Percentiles rank a stretch among this genome's conserved stretches.
These are phyloP conservation scores for Eubasilissa splendida DNA, from an alignment of 2,888 invertebrate genomes.

Conservation along the genomic window DNA sequence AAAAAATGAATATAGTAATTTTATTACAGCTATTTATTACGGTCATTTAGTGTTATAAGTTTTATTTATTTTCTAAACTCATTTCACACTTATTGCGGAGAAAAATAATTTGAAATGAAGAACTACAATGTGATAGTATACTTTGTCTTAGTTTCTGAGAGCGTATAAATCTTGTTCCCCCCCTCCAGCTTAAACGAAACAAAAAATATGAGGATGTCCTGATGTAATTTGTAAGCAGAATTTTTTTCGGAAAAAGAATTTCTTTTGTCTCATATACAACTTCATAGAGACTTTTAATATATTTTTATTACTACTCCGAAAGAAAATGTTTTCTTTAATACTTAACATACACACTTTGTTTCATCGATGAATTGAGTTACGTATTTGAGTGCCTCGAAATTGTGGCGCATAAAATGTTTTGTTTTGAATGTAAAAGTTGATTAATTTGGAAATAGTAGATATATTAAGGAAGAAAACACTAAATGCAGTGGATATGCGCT, in stretches of 20 bases:
- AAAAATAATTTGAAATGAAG: not conserved
- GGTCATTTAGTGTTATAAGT: too few relatives aligned
- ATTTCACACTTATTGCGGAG: not conserved
- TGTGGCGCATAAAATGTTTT: too few relatives aligned
- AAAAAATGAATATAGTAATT: too few relatives aligned
- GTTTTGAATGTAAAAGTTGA: too few relatives aligned
- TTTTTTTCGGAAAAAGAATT: not conserved
- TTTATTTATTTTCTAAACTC: not conserved
- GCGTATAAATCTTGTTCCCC: not conserved
- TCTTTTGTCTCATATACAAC: not conserved
- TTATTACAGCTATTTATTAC: too few relatives aligned
- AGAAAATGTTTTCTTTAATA: not conserved
- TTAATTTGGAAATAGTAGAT: too few relatives aligned
- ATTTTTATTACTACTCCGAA: not conserved
- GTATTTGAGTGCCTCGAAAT: too few relatives aligned
- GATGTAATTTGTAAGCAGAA: constrained; percentile 2
- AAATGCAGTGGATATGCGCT: too few relatives aligned
- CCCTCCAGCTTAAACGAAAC: not conserved
- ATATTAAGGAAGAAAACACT: too few relatives aligned
- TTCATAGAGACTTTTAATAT: constrained; percentile 2
- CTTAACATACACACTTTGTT: not conserved
- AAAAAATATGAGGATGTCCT: not conserved
- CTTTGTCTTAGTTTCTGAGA: not conserved
- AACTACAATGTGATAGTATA: constrained; percentile 4
- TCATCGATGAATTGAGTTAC: too few relatives aligned